Evolutionary conservation across 1,140 invertebrate genomes (phyloP).

Genomic region (Drosophila guanche): DNA sequence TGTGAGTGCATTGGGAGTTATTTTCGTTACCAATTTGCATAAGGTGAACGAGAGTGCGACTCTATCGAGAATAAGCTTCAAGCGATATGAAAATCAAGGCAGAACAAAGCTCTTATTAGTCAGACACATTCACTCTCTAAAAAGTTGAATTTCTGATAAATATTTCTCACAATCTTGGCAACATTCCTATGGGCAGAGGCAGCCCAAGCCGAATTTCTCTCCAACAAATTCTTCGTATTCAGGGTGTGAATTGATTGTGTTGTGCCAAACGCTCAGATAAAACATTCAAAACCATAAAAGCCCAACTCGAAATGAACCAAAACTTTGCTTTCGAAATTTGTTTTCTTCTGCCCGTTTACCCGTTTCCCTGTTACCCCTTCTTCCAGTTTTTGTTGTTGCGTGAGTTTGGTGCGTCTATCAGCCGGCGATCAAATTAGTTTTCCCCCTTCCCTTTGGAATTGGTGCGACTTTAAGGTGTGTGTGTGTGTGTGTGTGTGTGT

Average conservation of each 20-base stretch:
- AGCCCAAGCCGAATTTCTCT: slow-evolving; percentile 19
- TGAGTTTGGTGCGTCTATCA: slow-evolving; percentile 69
- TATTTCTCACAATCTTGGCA: slow-evolving; percentile 26
- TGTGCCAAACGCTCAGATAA: slow-evolving; percentile 16
- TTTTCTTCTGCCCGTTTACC: slow-evolving; percentile 14
- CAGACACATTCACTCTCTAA: not conserved
- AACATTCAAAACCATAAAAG: slow-evolving; percentile 22
- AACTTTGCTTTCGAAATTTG: slow-evolving; percentile 38
- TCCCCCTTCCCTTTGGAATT: slow-evolving; percentile 25
- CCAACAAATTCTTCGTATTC: slow-evolving; percentile 15
- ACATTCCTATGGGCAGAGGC: slow-evolving; percentile 28
- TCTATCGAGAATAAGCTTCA: slow-evolving; percentile 6
- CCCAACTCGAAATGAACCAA: not conserved
- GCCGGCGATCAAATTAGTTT: slow-evolving; percentile 62
- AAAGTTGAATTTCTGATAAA: not conserved
- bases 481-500: too few relatives aligned
- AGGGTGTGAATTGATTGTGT: slow-evolving; percentile 48
- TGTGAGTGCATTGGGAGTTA: slow-evolving; percentile 33
- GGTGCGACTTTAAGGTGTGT: too few relatives aligned
- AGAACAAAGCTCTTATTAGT: not conserved
- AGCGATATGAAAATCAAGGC: not conserved
- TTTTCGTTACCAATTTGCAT: slow-evolving; percentile 60
- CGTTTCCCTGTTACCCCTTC: not conserved
- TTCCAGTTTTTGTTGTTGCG: slow-evolving; percentile 40
- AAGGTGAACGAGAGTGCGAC: slow-evolving; percentile 60